These are phyloP conservation scores for Hyalella azteca DNA, from an alignment of 2,888 invertebrate genomes.

Conservation along the genomic window DNA sequence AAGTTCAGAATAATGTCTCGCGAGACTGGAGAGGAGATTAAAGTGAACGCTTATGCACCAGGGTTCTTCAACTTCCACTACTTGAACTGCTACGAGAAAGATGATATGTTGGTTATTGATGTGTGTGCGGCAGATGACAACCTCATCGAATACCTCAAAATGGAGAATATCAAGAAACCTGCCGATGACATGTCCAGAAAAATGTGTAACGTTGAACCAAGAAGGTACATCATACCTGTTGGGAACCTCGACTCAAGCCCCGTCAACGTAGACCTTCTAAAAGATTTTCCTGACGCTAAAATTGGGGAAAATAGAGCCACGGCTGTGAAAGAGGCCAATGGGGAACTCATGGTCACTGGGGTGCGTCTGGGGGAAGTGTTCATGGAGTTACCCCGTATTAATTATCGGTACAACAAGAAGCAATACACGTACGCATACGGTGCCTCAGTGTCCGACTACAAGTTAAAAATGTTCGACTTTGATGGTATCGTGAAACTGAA, in stretches of 20 bases:
- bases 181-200: neutral
- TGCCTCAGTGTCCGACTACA: neutral
- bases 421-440: slow-evolving; percentile 47
- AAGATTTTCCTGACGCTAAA: neutral
- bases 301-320: neutral
- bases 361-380: slow-evolving; percentile 9
- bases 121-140: slow-evolving; percentile 66
- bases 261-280: neutral
- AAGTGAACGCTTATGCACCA: slow-evolving; percentile 62
- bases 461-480: neutral
- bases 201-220: neutral
- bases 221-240: slow-evolving; percentile 15
- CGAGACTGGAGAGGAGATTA: slow-evolving; percentile 62
- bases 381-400: slow-evolving; percentile 55
- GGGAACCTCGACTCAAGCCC: neutral
- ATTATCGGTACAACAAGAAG: slow-evolving; percentile 49
- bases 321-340: slow-evolving; percentile 37
- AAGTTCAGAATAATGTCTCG: slow-evolving; percentile 63
- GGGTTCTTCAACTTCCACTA: slow-evolving; percentile 67
- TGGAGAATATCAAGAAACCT: slow-evolving; percentile 2
- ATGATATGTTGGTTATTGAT: slow-evolving; percentile 61
- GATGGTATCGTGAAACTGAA: slow-evolving; percentile 50
- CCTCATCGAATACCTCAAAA: slow-evolving; percentile 57
- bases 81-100: slow-evolving; percentile 67
- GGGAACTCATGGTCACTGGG: slow-evolving; percentile 35